Evolutionary conservation across 1,140 invertebrate species (phyloP).

Genomic region (Heliconius hewitsoni): DNA sequence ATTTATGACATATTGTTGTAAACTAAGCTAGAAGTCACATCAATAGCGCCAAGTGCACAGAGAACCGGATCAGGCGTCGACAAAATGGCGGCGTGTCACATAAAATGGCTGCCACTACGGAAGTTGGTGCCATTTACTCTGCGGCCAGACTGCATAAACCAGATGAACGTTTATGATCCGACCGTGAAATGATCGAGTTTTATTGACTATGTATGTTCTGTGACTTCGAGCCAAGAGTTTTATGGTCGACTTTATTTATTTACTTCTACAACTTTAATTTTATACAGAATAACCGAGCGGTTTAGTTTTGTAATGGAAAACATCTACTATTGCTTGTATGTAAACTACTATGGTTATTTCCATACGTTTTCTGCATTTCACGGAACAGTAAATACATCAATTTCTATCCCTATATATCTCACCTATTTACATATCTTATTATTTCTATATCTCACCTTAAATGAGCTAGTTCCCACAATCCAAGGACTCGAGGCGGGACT

Average conservation of each 20-base stretch:
- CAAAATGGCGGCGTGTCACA: constrained; percentile 46
- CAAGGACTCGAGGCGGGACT: constrained; percentile 89
- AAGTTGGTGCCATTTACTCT: constrained; percentile 55
- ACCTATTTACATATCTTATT: background rate
- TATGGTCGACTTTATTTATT: constrained; percentile 41
- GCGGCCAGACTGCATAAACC: constrained; percentile 55
- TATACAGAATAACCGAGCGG: background rate
- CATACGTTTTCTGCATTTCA: background rate
- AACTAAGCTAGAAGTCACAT: constrained; percentile 13
- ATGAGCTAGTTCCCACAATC: constrained; percentile 90
- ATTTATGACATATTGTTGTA: background rate
- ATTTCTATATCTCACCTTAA: constrained; percentile 81
- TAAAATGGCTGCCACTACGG: constrained; percentile 48
- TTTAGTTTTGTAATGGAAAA: background rate
- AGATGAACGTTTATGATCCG: constrained; percentile 51
- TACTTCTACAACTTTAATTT: background rate
- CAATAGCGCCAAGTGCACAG: constrained; percentile 23
- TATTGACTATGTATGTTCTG: constrained; percentile 44
- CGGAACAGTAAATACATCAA: no score
- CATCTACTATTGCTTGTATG: background rate
- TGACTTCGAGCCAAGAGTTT: constrained; percentile 41
- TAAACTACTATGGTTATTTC: background rate
- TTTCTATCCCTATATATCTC: background rate
- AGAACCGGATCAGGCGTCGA: constrained; percentile 33
- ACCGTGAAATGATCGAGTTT: constrained; percentile 49